phyloP scores from a whole-genome alignment of 1,140 invertebrate species.

The Drosophila obscura region DNA sequence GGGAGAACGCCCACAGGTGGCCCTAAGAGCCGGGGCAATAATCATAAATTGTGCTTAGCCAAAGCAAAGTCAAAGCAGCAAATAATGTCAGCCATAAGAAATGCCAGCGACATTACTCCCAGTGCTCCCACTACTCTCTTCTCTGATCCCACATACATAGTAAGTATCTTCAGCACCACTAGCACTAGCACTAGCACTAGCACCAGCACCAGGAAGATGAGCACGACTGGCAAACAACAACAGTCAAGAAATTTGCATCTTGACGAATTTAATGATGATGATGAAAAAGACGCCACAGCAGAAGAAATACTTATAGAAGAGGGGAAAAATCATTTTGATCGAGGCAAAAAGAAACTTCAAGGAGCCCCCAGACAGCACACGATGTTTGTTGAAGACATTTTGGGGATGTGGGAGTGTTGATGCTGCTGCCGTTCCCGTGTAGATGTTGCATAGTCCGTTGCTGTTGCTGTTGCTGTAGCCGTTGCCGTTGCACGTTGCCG shows the following conservation, averaged over 20 bases:
- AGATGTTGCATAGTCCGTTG: no score
- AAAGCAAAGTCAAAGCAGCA: conserved; percentile 34
- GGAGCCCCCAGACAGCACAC: conserved; percentile 74
- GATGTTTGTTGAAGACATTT: conserved; percentile 63
- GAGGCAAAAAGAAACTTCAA: conserved; percentile 69
- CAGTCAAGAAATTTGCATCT: conserved; percentile 75
- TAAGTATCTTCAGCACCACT: no score
- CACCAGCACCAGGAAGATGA: conserved; percentile 64
- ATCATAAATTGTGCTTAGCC: conserved; percentile 59
- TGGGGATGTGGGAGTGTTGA: conserved; percentile 76
- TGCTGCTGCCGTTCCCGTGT: conserved; percentile 32
- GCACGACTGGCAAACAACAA: conserved; percentile 68
- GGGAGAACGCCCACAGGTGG: conserved; percentile 57
- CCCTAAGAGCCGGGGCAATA: conserved; percentile 53
- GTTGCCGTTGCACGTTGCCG: conserved; percentile 27
- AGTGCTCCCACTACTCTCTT: conserved; percentile 18
- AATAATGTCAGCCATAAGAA: conserved; percentile 47
- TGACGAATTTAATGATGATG: conserved; percentile 82
- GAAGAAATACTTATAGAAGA: conserved; percentile 17
- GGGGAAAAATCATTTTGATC: conserved; percentile 72
- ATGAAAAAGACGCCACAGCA: conserved; percentile 67
- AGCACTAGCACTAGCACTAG: no score
- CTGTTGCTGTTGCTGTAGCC: conserved; percentile 21
- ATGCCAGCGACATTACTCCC: conserved; percentile 45
- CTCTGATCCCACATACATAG: not conserved